Conservation (phyloP, 2,113 vertebrate species). For the Pygoscelis antarcticus region DNA sequence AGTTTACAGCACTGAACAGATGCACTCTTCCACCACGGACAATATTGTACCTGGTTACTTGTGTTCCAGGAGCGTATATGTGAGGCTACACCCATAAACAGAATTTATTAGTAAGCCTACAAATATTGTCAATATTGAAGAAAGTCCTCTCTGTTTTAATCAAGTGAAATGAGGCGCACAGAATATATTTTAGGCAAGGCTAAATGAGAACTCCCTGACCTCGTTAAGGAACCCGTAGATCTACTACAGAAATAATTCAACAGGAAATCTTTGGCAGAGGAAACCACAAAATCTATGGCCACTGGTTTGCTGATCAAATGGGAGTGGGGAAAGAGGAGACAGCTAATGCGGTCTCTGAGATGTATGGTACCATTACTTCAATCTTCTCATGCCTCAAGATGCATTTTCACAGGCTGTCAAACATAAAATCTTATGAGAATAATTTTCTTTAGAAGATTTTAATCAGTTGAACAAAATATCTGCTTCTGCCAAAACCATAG, state of each 20-base stretch:
- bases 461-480: background rate
- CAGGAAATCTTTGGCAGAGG: background rate
- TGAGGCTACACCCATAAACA: background rate
- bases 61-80: background rate
- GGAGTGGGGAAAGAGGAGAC: background rate
- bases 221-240: background rate
- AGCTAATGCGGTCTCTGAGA: background rate
- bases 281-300: background rate
- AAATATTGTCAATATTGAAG: background rate
- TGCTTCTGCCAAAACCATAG: background rate
- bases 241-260: background rate
- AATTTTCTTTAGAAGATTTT: conserved; percentile 25
- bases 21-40: background rate
- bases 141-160: background rate
- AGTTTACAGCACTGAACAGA: background rate
- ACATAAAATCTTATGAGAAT: conserved; percentile 7
- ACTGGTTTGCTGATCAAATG: background rate
- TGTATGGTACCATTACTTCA: background rate
- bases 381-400: conserved; percentile 11
- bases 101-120: background rate
- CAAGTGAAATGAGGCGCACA: background rate
- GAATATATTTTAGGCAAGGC: background rate
- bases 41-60: background rate
- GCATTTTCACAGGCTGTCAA: conserved; percentile 47
- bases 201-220: background rate